A percentile compares a stretch with the other conserved stretches of the same genome.
These are phyloP conservation scores for Gyrodactylus bullatarudis DNA, from an alignment of 1,140 invertebrate genomes.

Conservation along the genomic window DNA sequence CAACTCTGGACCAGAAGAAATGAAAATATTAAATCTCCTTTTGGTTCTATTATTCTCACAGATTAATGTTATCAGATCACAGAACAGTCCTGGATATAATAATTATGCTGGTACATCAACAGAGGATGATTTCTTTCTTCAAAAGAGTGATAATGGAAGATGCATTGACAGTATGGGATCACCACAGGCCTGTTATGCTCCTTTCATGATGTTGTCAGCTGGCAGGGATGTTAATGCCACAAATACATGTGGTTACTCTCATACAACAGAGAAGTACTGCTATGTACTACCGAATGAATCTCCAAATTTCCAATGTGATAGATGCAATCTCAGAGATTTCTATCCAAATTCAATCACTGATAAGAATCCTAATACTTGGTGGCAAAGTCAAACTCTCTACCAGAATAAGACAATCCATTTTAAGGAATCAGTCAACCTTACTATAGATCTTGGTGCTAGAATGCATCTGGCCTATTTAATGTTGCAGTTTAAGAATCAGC, in stretches of 20 bases:
- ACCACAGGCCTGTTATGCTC: neutral
- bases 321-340: neutral
- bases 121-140: neutral
- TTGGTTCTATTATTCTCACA: no score
- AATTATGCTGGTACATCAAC: no score
- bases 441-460: slow-evolving; percentile 1
- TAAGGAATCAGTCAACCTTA: neutral
- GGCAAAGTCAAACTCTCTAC: neutral
- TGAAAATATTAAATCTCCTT: no score
- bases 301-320: neutral
- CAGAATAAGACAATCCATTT: neutral
- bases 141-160: neutral
- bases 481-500: neutral
- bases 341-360: neutral
- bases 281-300: neutral
- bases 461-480: neutral
- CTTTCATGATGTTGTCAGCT: slow-evolving; percentile 1
- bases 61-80: no score
- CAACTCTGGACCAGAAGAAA: no score
- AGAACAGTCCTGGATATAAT: no score
- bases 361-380: neutral
- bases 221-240: neutral
- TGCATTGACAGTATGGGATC: neutral
- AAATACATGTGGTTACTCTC: neutral
- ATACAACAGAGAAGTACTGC: neutral